These are phyloP conservation scores for Nipponia nippon DNA, from an alignment of 2,113 vertebrate species.

Conservation along the genomic window DNA sequence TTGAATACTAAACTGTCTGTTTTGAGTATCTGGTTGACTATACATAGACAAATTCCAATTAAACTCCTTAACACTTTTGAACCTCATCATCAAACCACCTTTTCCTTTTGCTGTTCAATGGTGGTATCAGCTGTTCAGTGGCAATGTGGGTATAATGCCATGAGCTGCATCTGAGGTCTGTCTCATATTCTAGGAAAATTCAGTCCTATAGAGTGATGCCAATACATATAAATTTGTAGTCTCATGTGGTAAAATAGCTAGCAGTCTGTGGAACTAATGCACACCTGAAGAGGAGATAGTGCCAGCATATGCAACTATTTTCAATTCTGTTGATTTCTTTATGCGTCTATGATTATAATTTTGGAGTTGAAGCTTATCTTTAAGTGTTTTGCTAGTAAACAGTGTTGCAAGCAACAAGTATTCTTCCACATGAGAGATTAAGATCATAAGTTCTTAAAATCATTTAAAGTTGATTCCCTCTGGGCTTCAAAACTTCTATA, in stretches of 20 bases:
- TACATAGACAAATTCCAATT: not conserved
- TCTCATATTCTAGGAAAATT: not conserved
- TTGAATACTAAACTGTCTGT: not conserved
- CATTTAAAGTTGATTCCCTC: not conserved
- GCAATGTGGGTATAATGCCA: not conserved
- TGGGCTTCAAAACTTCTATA: not conserved
- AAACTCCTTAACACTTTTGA: not conserved
- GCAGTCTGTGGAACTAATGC: not conserved
- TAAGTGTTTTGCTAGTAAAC: not conserved
- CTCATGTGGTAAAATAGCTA: not conserved
- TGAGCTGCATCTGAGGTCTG: not conserved
- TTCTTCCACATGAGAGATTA: not conserved
- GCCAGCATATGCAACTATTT: not conserved
- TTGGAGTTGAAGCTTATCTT: not conserved
- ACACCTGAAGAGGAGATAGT: not conserved
- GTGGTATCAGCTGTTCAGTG: not conserved
- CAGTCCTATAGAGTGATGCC: not conserved
- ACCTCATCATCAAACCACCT: not conserved
- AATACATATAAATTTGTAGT: not conserved
- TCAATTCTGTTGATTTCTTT: not conserved
- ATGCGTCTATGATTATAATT: not conserved
- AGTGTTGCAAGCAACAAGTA: not conserved
- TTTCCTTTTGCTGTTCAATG: not conserved
- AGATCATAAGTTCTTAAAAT: not conserved
- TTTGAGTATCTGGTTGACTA: not conserved